Conservation (phyloP, 2,888 invertebrate genomes). For the Saturnia pavonia region DNA sequence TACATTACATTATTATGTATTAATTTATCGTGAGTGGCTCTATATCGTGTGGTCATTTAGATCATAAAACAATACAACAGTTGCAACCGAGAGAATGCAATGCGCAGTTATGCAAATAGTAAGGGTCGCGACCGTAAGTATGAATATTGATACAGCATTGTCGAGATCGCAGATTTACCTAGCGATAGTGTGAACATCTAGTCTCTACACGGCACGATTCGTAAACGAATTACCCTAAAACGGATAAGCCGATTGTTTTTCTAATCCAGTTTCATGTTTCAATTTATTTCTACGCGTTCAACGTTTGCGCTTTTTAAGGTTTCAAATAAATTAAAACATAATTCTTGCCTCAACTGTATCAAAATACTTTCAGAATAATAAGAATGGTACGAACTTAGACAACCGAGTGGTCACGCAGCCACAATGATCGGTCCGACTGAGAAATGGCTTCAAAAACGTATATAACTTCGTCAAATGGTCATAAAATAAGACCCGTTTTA, state of each 20-base stretch:
- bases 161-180: slow-evolving; percentile 73
- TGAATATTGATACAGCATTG: slow-evolving; percentile 81
- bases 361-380: slow-evolving; percentile 58
- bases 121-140: slow-evolving; percentile 77
- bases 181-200: slow-evolving; percentile 66
- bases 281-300: slow-evolving; percentile 41
- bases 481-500: slow-evolving; percentile 78
- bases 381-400: slow-evolving; percentile 54
- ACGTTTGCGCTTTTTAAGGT: slow-evolving; percentile 9
- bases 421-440: slow-evolving; percentile 67
- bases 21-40: slow-evolving; percentile 75
- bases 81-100: slow-evolving; percentile 74
- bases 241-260: slow-evolving; percentile 39
- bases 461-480: slow-evolving; percentile 79
- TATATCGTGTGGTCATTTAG: slow-evolving; percentile 79
- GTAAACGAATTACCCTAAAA: slow-evolving; percentile 65
- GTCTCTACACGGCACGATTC: slow-evolving; percentile 68
- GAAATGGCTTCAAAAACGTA: slow-evolving; percentile 76
- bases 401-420: slow-evolving; percentile 63
- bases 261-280: slow-evolving; percentile 27
- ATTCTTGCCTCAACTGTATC: slow-evolving; percentile 43
- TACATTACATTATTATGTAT: slow-evolving; percentile 24
- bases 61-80: slow-evolving; percentile 81
- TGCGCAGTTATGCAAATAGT: slow-evolving; percentile 79
- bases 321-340: slow-evolving; percentile 44